Conservation (phyloP, 1,140 invertebrate species). For the Plectrocnemia conspersa region DNA sequence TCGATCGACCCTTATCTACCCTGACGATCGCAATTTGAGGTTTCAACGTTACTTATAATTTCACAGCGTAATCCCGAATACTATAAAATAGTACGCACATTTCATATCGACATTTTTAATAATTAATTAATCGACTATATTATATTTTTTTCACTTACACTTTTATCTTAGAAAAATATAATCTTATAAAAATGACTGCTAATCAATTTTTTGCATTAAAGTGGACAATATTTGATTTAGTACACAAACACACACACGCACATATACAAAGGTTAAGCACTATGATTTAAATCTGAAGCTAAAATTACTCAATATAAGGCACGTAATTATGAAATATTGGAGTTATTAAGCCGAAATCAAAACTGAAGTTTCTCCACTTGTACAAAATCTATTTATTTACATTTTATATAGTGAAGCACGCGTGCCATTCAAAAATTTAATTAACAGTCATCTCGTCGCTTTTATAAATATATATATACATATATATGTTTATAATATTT, state of each 20-base stretch:
- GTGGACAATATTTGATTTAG: background rate
- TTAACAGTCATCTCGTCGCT: too few relatives aligned
- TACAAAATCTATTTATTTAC: too few relatives aligned
- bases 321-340: too few relatives aligned
- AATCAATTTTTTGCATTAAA: background rate
- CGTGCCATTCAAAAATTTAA: too few relatives aligned
- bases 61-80: background rate
- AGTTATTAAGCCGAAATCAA: too few relatives aligned
- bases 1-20: too few relatives aligned
- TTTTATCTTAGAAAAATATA: constrained; percentile 4
- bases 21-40: too few relatives aligned
- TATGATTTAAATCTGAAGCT: constrained; percentile 1
- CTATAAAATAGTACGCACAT: constrained; percentile 2
- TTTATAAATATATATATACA: too few relatives aligned
- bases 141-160: background rate
- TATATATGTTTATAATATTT: too few relatives aligned
- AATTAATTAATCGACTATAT: background rate
- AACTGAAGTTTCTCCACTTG: too few relatives aligned
- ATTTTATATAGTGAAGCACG: too few relatives aligned
- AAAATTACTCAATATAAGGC: background rate
- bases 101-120: background rate
- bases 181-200: constrained; percentile 5
- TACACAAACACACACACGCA: background rate
- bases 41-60: background rate
- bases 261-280: background rate